Percentiles rank a stretch among this genome's conserved stretches.
phyloP scores from a whole-genome alignment of 2,797 vertebrate genomes.

The Okamejei kenojei region DNA sequence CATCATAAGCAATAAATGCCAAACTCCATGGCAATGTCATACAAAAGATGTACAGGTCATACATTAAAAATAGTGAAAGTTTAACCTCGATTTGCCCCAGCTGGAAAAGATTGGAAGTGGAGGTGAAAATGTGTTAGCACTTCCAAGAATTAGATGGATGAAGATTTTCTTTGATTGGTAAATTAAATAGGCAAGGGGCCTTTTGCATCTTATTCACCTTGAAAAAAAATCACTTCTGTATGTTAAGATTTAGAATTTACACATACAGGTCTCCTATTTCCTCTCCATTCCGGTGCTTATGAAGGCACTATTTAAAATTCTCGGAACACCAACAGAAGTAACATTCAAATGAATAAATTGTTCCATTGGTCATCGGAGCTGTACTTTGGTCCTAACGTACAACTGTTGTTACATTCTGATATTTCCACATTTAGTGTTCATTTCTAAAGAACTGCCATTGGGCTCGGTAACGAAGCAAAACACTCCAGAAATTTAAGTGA shows the following conservation, averaged over 20 bases:
- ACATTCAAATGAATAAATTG: neutral
- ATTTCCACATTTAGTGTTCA: neutral
- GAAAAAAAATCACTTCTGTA: neutral
- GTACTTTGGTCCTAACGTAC: neutral
- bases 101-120: neutral
- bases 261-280: neutral
- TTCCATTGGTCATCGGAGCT: neutral
- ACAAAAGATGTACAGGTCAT: neutral
- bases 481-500: neutral
- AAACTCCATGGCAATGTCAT: neutral
- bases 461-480: neutral
- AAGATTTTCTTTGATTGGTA: neutral
- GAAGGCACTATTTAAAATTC: neutral
- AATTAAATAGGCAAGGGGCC: neutral
- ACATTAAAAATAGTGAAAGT: neutral
- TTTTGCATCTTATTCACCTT: neutral
- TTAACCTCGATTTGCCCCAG: neutral
- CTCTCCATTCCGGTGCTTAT: neutral
- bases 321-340: neutral
- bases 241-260: neutral
- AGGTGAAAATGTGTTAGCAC: neutral
- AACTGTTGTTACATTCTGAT: neutral
- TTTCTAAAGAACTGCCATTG: neutral
- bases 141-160: neutral
- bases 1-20: neutral